These are phyloP conservation scores for Nerophis ophidion DNA, from an alignment of 2,113 vertebrate species.

Conservation along the genomic window DNA sequence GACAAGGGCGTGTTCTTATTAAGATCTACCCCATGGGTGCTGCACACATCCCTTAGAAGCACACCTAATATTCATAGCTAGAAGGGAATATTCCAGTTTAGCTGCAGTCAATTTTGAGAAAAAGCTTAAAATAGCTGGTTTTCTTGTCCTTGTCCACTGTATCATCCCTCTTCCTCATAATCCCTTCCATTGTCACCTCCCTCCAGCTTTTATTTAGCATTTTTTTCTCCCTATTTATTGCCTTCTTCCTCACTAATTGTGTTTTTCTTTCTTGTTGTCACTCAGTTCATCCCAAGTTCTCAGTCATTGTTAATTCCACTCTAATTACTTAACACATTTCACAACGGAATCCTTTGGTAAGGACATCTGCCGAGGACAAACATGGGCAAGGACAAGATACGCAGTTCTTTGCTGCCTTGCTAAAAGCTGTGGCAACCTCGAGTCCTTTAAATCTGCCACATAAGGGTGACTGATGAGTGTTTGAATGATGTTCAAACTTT, in stretches of 20 bases:
- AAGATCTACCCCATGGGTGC: constrained; percentile 38
- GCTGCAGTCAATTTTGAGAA: constrained; percentile 41
- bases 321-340: constrained; percentile 5
- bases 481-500: neutral
- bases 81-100: constrained; percentile 29
- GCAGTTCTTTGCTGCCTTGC: neutral
- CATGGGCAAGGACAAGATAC: neutral
- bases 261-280: constrained; percentile 20
- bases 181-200: constrained; percentile 28
- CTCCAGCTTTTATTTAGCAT: constrained; percentile 37
- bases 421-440: neutral
- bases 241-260: constrained; percentile 11
- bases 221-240: constrained; percentile 30
- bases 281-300: constrained; percentile 1
- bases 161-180: constrained; percentile 34
- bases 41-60: constrained; percentile 48
- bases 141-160: constrained; percentile 46
- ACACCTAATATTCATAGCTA: constrained; percentile 41
- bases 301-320: constrained; percentile 11
- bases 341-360: neutral
- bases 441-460: neutral
- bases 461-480: neutral
- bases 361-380: neutral
- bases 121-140: constrained; percentile 45
- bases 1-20: constrained; percentile 58